A percentile compares a stretch with the other conserved stretches of the same genome.
Conservation (phyloP, 2,888 invertebrate genomes). For the Metalampra italica region DNA sequence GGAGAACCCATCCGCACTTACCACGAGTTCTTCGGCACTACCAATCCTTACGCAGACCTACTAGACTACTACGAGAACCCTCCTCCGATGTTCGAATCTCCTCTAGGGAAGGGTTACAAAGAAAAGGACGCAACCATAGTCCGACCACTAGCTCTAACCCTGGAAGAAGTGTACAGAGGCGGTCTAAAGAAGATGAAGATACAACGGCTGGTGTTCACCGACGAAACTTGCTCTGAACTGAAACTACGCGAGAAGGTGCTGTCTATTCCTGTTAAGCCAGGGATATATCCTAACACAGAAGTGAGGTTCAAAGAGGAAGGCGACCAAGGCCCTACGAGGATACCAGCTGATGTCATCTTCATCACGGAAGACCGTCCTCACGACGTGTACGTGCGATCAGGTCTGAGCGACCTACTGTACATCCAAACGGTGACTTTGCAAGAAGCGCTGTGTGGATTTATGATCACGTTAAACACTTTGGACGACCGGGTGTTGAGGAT, state of each 20-base stretch:
- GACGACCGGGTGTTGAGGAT: constrained; percentile 84
- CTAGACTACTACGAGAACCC: constrained; percentile 82
- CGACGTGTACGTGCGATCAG: constrained; percentile 81
- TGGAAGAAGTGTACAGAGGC: constrained; percentile 82
- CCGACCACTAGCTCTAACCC: constrained; percentile 66
- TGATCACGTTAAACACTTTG: constrained; percentile 82
- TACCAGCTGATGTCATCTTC: constrained; percentile 87
- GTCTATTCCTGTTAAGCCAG: constrained; percentile 85
- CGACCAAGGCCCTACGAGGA: constrained; percentile 85
- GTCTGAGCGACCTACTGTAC: constrained; percentile 81
- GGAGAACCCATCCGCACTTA: constrained; percentile 87
- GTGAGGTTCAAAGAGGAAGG: constrained; percentile 88
- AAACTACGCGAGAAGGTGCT: constrained; percentile 85
- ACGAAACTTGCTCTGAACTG: constrained; percentile 79
- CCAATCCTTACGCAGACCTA: constrained; percentile 89
- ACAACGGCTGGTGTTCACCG: constrained; percentile 82
- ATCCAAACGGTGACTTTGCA: constrained; percentile 79
- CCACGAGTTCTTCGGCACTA: constrained; percentile 89
- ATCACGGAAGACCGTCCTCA: constrained; percentile 85
- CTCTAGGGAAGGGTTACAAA: constrained; percentile 80
- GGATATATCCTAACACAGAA: constrained; percentile 84
- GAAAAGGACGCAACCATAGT: constrained; percentile 76
- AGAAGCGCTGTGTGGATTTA: constrained; percentile 85
- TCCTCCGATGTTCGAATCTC: constrained; percentile 80
- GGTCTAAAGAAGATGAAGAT: constrained; percentile 92